These are phyloP conservation scores for Xyliphius kryptos DNA, from an alignment of 2,113 vertebrate species.

Conservation along the genomic window DNA sequence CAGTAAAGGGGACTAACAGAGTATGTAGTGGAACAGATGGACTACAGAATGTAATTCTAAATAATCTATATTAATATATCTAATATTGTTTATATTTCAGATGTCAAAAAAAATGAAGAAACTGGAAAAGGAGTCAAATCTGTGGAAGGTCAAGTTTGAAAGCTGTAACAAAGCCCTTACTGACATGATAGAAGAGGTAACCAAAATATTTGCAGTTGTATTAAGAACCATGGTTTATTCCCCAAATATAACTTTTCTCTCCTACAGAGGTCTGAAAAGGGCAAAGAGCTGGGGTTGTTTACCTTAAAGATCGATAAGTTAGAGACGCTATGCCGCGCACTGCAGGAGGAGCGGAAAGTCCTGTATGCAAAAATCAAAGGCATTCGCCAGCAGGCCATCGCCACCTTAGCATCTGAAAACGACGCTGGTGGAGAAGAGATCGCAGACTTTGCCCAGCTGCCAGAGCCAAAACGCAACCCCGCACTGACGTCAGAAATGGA, in stretches of 20 bases:
- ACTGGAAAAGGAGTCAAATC: slow-evolving; percentile 84
- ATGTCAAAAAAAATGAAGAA: slow-evolving; percentile 96
- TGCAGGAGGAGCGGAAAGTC: slow-evolving; percentile 86
- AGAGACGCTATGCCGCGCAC: slow-evolving; percentile 83
- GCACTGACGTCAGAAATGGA: slow-evolving; percentile 55
- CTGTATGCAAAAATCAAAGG: slow-evolving; percentile 87
- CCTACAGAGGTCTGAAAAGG: slow-evolving; percentile 62
- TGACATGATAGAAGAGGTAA: slow-evolving; percentile 93
- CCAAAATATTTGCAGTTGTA: too few species aligned
- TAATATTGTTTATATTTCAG: too few species aligned
- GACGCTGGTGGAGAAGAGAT: slow-evolving; percentile 49
- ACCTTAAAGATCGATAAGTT: slow-evolving; percentile 85
- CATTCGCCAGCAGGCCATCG: slow-evolving; percentile 54
- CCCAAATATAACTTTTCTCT: too few species aligned
- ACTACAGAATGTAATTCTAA: too few species aligned
- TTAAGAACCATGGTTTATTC: too few species aligned
- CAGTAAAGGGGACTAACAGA: too few species aligned
- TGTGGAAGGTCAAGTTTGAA: slow-evolving; percentile 92
- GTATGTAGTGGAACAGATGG: too few species aligned
- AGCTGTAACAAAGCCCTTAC: slow-evolving; percentile 89
- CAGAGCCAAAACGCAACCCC: slow-evolving; percentile 34
- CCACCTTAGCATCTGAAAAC: slow-evolving; percentile 37
- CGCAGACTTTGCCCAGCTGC: slow-evolving; percentile 16
- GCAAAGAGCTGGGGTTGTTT: slow-evolving; percentile 84
- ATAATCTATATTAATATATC: too few species aligned